Evolutionary conservation across 2,888 invertebrate genomes (phyloP), one percentile per base, ranked within the genome.

Genomic region (Idaea straminata): DNA sequence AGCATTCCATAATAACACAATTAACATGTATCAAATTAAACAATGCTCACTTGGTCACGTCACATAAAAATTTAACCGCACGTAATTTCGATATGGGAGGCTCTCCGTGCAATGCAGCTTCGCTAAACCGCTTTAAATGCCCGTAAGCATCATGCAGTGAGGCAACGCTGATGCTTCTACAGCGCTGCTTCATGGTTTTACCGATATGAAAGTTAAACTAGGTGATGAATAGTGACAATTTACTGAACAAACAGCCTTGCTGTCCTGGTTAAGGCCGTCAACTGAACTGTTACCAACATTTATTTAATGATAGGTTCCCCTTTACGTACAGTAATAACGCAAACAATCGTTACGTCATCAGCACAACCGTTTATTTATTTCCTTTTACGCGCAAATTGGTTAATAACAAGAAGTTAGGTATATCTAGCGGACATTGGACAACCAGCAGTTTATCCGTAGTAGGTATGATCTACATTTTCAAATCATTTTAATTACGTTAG

Each of bases 261-360:
- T 47, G 47, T 47, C 47, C 47, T 47, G 47, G 47, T 10, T 47
- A 47, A 47, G 7, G 10, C 6, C 47, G 47, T 47, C 47, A 47
- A 47, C 47, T 47, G 47, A 47, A 47, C 47, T 47, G 47, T 47
- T 66, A 65, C 66, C 57, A 66, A 64, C 62, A 65, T 67, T 72
- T 70, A 72, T 74, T 69, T 64, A 74, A 74, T 72, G 66, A 72
- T 67, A 67, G 66, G 63, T 72, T 69, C 69, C 72, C 69, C 67
- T 62, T 66, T 67, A 64, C 61, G 66, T 62, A 61, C 60, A 62
- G 69, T 63, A 69, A 69, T 66, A 65, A 62, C 64, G 59, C 47
- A 63, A 64, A 62, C 69, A 69, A 69, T 63, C 66, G 59, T 36
- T 67, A 61, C 69, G 70, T 66, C 47, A 47, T 47, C 47, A 7